Evolutionary conservation across 2,113 vertebrate genomes (phyloP).

Genomic region (Leuciscus idus): DNA sequence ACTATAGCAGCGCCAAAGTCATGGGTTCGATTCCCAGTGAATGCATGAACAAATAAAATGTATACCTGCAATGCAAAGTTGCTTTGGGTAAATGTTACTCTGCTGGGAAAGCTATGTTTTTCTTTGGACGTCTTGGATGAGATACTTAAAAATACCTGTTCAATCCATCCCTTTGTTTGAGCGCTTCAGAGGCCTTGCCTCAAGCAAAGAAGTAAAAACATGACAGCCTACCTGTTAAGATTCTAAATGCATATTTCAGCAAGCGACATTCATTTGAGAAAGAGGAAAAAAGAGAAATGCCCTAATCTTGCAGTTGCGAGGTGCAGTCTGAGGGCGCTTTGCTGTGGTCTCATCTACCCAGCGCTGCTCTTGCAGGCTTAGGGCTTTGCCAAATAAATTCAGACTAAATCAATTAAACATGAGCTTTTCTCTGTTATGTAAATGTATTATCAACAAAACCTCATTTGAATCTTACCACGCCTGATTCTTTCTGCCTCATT

Average conservation of each 20-base stretch:
- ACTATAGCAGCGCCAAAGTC: neutral
- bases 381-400: constrained; percentile 18
- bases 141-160: neutral
- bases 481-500: constrained; percentile 19
- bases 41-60: neutral
- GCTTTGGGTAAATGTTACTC: neutral
- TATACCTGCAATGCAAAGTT: neutral
- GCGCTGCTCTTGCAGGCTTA: neutral
- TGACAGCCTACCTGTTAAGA: constrained; percentile 15
- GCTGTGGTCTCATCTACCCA: neutral
- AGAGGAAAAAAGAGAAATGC: constrained; percentile 4
- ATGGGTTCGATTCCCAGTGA: neutral
- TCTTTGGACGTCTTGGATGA: neutral
- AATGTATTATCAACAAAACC: constrained; percentile 36
- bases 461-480: constrained; percentile 37
- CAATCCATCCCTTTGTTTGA: neutral
- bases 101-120: neutral
- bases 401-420: constrained; percentile 41
- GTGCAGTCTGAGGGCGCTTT: neutral
- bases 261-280: constrained; percentile 13
- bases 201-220: constrained; percentile 12
- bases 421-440: constrained; percentile 39
- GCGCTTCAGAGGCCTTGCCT: neutral
- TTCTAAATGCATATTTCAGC: constrained; percentile 26
- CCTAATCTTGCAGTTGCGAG: constrained; percentile 11